Conservation (phyloP, 2,797 vertebrate genomes). For the Labeo calbasu region DNA sequence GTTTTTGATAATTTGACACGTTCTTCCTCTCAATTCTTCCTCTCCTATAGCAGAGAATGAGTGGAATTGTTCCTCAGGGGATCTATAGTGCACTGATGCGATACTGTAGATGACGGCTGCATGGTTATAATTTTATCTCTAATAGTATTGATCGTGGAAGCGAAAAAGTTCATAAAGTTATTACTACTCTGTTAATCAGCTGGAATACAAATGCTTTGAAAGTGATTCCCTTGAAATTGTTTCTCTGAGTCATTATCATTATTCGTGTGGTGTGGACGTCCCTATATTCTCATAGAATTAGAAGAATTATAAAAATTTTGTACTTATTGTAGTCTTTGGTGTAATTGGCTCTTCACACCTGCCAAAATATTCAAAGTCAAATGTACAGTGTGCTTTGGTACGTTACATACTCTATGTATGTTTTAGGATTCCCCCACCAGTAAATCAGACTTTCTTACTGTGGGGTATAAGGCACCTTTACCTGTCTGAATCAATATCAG, state of each 20-base stretch:
- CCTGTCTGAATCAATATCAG: background rate
- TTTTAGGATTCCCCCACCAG: background rate
- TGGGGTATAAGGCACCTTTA: background rate
- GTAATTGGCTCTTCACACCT: background rate
- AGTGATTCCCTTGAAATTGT: background rate
- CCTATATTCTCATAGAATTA: background rate
- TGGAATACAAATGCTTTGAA: background rate
- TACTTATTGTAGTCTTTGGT: background rate
- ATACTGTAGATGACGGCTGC: no score
- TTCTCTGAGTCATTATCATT: background rate
- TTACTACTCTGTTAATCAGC: no score
- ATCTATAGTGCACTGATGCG: no score
- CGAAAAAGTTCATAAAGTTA: no score
- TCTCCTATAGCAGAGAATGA: no score
- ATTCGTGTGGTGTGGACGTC: background rate
- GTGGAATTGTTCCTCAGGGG: no score
- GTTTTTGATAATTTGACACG: no score
- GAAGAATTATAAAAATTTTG: background rate
- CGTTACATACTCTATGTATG: background rate
- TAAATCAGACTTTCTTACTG: background rate
- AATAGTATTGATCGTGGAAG: no score
- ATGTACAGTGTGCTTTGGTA: background rate
- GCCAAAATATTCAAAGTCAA: background rate
- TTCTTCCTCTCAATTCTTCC: no score
- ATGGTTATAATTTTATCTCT: no score